phyloP scores from a whole-genome alignment of 1,140 invertebrate species.

The Bombus cullumanus region DNA sequence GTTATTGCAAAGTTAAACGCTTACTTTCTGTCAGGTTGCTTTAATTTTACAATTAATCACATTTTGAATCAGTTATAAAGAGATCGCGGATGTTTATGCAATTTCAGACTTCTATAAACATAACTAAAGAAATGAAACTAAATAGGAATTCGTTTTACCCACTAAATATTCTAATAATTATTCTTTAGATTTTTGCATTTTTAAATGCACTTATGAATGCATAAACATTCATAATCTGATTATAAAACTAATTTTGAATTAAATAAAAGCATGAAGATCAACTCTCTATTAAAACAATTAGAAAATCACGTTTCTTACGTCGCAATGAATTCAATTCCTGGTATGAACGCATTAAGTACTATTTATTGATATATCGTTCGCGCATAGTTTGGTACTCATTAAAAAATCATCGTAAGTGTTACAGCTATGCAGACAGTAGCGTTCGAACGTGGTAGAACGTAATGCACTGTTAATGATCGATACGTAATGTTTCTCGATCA shows the following conservation, averaged over 20 bases:
- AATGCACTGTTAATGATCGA: conserved; percentile 26
- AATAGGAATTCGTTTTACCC: neutral
- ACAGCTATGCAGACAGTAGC: no score
- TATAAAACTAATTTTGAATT: neutral
- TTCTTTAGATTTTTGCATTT: neutral
- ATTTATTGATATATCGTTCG: neutral
- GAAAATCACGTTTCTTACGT: neutral
- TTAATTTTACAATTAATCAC: neutral
- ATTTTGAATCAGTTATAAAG: neutral
- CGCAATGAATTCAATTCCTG: neutral
- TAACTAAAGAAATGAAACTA: neutral
- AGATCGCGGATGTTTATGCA: neutral
- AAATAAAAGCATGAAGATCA: neutral
- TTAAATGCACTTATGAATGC: neutral
- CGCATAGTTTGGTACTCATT: neutral
- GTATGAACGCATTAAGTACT: neutral
- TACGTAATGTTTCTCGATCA: conserved; percentile 13
- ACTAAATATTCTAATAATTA: neutral
- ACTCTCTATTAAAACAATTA: conserved; percentile 5
- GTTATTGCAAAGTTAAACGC: neutral
- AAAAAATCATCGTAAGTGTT: neutral
- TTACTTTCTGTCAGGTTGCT: no score
- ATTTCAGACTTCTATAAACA: neutral
- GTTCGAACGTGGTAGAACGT: neutral
- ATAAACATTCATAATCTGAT: neutral